A percentile compares a stretch with the other conserved stretches of the same genome.
Evolutionary conservation across 1,140 invertebrate genomes (phyloP).

Genomic region (Sminthurides bifidus): DNA sequence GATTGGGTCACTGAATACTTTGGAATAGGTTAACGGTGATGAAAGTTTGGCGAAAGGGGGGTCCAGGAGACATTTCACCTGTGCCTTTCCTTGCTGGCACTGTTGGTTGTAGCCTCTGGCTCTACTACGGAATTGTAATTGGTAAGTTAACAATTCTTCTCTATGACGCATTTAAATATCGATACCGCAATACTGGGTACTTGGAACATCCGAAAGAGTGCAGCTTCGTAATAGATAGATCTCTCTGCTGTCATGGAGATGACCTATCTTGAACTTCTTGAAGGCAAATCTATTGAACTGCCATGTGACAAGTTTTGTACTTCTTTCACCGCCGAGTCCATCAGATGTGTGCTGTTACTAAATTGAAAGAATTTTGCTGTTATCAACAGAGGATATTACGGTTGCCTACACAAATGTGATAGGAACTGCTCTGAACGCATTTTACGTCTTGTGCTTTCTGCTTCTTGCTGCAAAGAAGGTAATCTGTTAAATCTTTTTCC

Average conservation of each 20-base stretch:
- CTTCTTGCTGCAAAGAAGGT: conserved; percentile 50
- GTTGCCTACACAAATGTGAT: conserved; percentile 56
- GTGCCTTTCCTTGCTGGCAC: conserved; percentile 22
- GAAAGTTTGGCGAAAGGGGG: conserved; percentile 19
- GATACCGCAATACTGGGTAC: no score
- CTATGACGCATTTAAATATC: background rate
- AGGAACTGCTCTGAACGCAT: conserved; percentile 50
- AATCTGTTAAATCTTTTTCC: conserved; percentile 36
- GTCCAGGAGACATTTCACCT: conserved; percentile 19
- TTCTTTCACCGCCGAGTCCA: no score
- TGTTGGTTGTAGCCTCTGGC: conserved; percentile 22
- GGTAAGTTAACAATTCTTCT: conserved; percentile 15
- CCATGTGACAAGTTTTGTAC: no score
- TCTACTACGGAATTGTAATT: conserved; percentile 19
- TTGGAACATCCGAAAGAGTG: no score
- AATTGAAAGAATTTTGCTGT: background rate
- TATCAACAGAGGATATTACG: conserved; percentile 46
- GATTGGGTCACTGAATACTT: background rate
- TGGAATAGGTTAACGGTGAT: conserved; percentile 22
- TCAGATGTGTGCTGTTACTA: background rate
- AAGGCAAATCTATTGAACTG: no score
- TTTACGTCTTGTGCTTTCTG: conserved; percentile 50
- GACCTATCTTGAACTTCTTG: no score
- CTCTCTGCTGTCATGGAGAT: no score
- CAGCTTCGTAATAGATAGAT: no score